Evolutionary conservation across 2,797 vertebrate genomes (phyloP), one percentile per base, ranked within the genome.

Genomic region (Lagodon rhomboides): DNA sequence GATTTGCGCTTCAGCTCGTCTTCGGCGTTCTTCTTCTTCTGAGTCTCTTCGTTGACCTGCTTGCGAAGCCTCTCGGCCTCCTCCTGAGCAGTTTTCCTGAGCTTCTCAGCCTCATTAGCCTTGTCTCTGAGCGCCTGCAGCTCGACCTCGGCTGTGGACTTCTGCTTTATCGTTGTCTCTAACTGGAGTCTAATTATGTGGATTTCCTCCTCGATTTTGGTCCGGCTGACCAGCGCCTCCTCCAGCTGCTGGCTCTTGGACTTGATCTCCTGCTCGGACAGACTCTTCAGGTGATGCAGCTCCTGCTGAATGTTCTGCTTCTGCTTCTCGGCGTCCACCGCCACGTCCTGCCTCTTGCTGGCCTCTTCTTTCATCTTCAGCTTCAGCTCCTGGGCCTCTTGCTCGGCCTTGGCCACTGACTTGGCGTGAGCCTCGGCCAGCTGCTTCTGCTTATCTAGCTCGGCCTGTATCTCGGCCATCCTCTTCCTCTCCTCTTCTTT

Each of bases 131-230:
- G 95, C 0, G 95, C 95, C 72, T 91, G 93, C 25, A 99, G 91
- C 91, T 99, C 98, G 0, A 23, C 74, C 87, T 99, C 97, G 0
- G 98, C 96, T 0, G 93, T 85, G 0, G 81, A 67, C 50, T 97
- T 97, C 91, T 99, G 98, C 59, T 90, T 96, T 81, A 95, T 94
- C 0, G 97, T 97, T 0, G 91, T 94, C 81, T 98, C 95, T 44
- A 99, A 89, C 94, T 99, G 98, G 11, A 98, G 49, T 15, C 97
- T 94, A 43, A 99, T 96, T 0, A 97, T 91, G 3, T 93, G 96
- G 86, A 99, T 99, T 83, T 99, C 98, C 82, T 99, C 97, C 87
- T 99, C 98, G 0, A 99, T 97, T 61, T 94, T 97, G 68, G 93
- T 94, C 2, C 96, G 97, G 85, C 95, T 97, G 68, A 94, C 68